Conservation (phyloP, 2,888 invertebrate species). For the Erpobdella octoculata region DNA sequence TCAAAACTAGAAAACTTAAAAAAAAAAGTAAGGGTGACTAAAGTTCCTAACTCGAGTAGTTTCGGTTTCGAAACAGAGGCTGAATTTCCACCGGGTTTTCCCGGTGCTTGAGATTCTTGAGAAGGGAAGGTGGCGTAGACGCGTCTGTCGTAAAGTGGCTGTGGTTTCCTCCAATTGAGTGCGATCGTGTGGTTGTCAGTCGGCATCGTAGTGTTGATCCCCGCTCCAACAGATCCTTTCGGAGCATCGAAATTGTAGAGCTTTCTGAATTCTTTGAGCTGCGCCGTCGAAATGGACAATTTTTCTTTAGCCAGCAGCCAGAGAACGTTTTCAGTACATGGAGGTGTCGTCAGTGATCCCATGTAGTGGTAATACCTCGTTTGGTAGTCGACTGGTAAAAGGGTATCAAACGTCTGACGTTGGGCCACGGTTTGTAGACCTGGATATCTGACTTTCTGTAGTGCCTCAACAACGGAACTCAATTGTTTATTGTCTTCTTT, state of each 20-base stretch:
- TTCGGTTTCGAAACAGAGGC: neutral
- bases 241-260: neutral
- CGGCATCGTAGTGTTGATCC: no score
- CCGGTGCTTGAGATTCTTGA: neutral
- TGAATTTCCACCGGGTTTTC: neutral
- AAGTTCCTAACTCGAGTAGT: neutral
- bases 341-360: conserved; percentile 26
- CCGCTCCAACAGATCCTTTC: no score
- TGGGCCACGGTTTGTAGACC: no score
- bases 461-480: conserved; percentile 6
- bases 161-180: neutral
- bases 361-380: conserved; percentile 18
- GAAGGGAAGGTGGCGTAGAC: neutral
- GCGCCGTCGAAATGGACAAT: neutral
- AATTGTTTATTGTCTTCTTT: conserved; percentile 3
- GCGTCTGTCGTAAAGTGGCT: neutral
- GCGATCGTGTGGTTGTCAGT: neutral
- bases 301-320: conserved; percentile 3
- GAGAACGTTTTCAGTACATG: conserved; percentile 24
- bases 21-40: no score
- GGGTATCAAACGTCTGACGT: neutral
- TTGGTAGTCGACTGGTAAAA: conserved; percentile 16
- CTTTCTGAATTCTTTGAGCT: neutral
- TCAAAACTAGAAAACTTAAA: no score
- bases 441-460: neutral